Evolutionary conservation across 2,888 invertebrate genomes (phyloP), one percentile per base, ranked within the genome.

Genomic region (Blastobasis lacticolella): DNA sequence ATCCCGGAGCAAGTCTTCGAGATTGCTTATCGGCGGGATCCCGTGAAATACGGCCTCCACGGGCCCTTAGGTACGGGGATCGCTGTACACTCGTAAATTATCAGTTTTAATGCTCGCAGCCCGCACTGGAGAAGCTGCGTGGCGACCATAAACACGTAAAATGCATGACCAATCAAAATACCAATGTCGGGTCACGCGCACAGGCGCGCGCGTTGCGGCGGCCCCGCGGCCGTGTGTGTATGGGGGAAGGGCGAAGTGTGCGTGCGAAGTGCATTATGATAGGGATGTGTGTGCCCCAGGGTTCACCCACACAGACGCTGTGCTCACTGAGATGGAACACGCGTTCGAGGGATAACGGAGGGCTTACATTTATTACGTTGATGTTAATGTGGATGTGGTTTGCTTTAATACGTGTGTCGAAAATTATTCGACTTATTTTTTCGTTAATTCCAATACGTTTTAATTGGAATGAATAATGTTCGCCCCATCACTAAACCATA

Each of bases 111-210:
- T 69, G 77, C 78, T 67, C 69, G 71, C 23, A 23, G 23, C 67
- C 76, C 78, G 75, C 81, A 76, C 73, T 68, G 73, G 72, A 75
- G 75, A 73, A 72, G 71, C 74, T 70, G 64, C 71, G 68, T 67
- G 68, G 67, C 62, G 71, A 63, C 81, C 77, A 78, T 87, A 86
- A 85, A 87, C 85, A 83, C 83, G 85, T 85, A 83, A 87, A 87
- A 87, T 87, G 87, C 87, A 88, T 88, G 87, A 87, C 87, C 87
- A 88, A 88, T 88, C 87, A 88, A 88, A 88, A 88, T 88, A 88
- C 87, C 87, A 87, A 84, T 76, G 85, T 75, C 79, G 75, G 76
- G 68, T 68, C 78, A 82, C 84, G 56, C 80, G 78, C 76, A 82
- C 81, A 55, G 1, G 4, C 7, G 44, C 38, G 52, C n/a, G 4